Percentiles rank a stretch among this genome's conserved stretches.
phyloP scores from a whole-genome alignment of 2,113 vertebrate species.

The Danionella cerebrum region DNA sequence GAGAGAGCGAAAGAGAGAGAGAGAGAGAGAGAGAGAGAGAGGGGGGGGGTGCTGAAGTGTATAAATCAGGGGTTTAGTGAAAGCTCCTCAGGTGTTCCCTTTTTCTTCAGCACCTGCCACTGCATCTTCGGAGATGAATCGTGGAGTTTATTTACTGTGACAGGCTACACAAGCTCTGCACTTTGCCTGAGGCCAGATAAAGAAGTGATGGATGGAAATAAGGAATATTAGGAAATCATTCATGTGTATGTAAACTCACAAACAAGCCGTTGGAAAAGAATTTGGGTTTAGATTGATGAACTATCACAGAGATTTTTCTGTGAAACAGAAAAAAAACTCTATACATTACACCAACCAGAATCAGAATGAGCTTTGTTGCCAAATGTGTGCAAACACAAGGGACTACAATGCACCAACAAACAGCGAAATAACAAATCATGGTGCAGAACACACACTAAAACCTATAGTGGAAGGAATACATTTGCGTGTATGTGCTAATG shows the following conservation, averaged over 20 bases:
- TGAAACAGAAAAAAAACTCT: no score
- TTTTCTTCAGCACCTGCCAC: conserved; percentile 3
- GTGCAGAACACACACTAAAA: no score
- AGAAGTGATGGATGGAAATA: neutral
- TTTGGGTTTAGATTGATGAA: neutral
- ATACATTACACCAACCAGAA: no score
- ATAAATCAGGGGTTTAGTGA: conserved; percentile 8
- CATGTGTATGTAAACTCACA: neutral
- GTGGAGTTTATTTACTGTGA: conserved; percentile 7
- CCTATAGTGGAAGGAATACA: no score
- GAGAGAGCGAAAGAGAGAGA: neutral
- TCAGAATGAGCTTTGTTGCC: no score
- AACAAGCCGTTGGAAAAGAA: neutral
- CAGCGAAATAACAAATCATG: no score
- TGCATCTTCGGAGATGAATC: neutral
- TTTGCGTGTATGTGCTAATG: no score
- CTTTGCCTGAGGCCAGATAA: neutral
- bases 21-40: neutral
- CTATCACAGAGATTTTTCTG: no score
- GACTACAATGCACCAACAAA: no score
- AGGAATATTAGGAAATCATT: neutral
- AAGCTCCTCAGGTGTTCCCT: conserved; percentile 20
- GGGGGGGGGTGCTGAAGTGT: neutral
- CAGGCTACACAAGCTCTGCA: neutral
- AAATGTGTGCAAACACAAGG: no score